Percentiles rank a stretch among this genome's conserved stretches.
Conservation (phyloP, 2,113 vertebrate genomes). For the Anguilla rostrata region DNA sequence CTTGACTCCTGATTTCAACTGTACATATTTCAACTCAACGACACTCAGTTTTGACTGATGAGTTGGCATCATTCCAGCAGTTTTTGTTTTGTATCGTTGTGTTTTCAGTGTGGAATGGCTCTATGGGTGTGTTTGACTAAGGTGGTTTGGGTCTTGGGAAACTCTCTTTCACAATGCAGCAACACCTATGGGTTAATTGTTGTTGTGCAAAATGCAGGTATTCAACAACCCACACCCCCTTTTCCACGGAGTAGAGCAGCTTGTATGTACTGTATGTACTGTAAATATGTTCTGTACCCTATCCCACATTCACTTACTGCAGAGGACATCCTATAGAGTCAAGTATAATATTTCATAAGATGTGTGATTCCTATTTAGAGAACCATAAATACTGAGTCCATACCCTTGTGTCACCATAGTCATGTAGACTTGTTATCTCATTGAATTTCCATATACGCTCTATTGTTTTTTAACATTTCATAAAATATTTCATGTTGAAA, state of each 20-base stretch:
- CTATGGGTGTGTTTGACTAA: neutral
- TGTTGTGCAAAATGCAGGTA: neutral
- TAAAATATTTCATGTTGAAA: neutral
- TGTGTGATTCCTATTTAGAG: neutral
- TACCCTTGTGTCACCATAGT: neutral
- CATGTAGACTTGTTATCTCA: neutral
- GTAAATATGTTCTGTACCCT: neutral
- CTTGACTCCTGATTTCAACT: neutral
- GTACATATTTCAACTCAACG: neutral
- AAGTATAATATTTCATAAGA: neutral
- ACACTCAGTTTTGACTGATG: neutral
- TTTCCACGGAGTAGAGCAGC: neutral
- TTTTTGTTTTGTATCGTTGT: neutral
- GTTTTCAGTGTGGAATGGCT: neutral
- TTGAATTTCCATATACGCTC: neutral
- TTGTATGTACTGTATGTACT: neutral
- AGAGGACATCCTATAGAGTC: neutral
- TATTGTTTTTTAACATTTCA: neutral
- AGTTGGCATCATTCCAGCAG: neutral
- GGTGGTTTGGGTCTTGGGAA: constrained; percentile 8
- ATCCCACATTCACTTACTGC: neutral
- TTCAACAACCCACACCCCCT: neutral
- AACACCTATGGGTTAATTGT: neutral
- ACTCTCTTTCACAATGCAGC: neutral
- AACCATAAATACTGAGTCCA: neutral